Evolutionary conservation across 2,113 vertebrate genomes (phyloP), one percentile per base, ranked within the genome.

Genomic region (Thalassarche chlororhynchos): DNA sequence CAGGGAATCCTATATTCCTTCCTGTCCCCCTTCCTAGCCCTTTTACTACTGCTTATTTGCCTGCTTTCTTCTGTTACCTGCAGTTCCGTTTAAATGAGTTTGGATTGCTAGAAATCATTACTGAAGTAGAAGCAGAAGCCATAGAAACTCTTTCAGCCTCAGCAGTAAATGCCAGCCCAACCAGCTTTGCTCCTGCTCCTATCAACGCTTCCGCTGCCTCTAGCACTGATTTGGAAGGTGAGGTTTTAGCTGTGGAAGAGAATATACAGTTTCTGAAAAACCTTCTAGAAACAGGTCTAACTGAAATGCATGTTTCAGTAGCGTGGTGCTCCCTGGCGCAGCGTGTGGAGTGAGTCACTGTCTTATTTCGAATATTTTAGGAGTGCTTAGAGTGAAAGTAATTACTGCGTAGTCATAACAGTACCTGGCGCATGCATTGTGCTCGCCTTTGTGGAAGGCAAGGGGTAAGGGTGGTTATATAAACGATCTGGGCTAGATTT

Each of bases 1-100:
- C 42, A 26, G 58, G 65, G 51, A 91, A 70, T 60, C 47, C 42
- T 49, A 6, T 49, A 8, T 46, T 49, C 21, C 34, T 65, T 64
- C 55, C 38, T 54, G 14, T 34, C 62, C 18, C 58, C 42, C 31
- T 86, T 91, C 46, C n/a, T 64, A 65, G 9, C 36, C 24, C 25
- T 47, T 90, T 58, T 49, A 19, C 46, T 75, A 4, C 42, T 46
- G n/a, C 83, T 93, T 42, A 89, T 38, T 76, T 2, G 1, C 76
- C 58, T 55, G 55, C 61, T 79, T 89, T 83, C 70, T 64, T 88
- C 69, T 85, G 16, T 80, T 84, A 36, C 64, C 58, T 49, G 38
- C 94, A 99, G 99, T 99, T 99, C 82, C 89, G 96, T 79, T 98
- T 99, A 98, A 99, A 98, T 60, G 99, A 99, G 92, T 99, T 99